Base-by-base conservation (phyloP, 2,888 invertebrate genomes). In the Drosophila vallismaia region DNA sequence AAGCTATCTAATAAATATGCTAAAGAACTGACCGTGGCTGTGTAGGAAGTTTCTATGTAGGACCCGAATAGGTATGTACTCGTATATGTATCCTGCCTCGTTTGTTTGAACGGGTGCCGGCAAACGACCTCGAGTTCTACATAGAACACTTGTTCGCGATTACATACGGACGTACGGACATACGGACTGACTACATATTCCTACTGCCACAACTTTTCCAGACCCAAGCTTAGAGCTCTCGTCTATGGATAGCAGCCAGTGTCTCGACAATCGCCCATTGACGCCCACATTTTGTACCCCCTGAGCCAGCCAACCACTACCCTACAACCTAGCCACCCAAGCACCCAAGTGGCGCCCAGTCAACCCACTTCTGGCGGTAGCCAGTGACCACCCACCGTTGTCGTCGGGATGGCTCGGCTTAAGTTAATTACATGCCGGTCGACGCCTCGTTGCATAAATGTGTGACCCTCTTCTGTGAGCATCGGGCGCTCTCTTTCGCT, bases 401-500 rank as follows among this genome's bases (percentile, higher is more conserved):
- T 48, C 60, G 56, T 56, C 62, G 64, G 60, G 50, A 59, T 79
- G 82, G 66, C 53, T 79, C 76, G 77, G 84, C 83, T 79, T 88
- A 83, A 84, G 83, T 88, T 84, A 84, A 84, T 88, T 88, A 84
- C 88, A 78, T 73, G 82, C 82, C 87, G 82, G 82, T 78, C 70
- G 82, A 86, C 82, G 85, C 82, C 82, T 82, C 76, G 75, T 87
- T 76, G 81, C 71, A 80, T 86, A 77, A 80, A 81, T 81, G 86
- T 75, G 70, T 72, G 71, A 71, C 64, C 71, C 70, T 70, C 63
- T 71, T 71, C 63, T 71, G 50, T 36, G 55, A 54, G 38, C 24
- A 31, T 50, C 14, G 49, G 64, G 48, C 64, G 48, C 42, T 52
- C 56, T 57, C 36, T 19, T 26, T 64, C 31, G 40, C 24, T 51